Evolutionary conservation across 2,113 vertebrate genomes (phyloP).

Genomic region (Formicarius rufipectus): DNA sequence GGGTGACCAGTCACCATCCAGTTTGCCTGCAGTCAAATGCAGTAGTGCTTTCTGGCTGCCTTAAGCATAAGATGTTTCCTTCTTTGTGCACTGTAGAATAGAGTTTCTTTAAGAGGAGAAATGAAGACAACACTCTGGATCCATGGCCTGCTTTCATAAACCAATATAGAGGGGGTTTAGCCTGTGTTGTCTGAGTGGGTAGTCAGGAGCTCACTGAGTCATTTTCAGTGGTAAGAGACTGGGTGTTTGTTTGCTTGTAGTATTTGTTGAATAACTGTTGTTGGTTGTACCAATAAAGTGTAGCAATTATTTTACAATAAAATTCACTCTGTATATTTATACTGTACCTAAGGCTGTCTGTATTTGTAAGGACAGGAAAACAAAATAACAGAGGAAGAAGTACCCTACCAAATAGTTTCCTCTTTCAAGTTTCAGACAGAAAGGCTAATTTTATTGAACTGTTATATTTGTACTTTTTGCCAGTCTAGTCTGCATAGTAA

Average conservation of each 20-base stretch:
- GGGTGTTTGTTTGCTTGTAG: background rate
- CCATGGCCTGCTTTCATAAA: background rate
- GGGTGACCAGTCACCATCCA: background rate
- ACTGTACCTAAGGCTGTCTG: background rate
- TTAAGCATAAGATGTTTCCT: background rate
- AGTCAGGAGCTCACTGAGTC: accelerated
- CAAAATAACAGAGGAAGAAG: background rate
- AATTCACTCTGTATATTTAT: constrained; percentile 23
- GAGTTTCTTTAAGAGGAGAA: background rate
- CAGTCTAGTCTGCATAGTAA: background rate
- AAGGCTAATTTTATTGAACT: background rate
- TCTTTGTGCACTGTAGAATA: background rate
- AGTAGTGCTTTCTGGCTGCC: background rate
- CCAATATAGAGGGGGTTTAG: background rate
- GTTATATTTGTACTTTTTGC: background rate
- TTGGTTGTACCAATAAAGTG: background rate
- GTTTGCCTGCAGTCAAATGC: background rate
- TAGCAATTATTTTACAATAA: constrained; percentile 37
- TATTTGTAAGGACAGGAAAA: background rate
- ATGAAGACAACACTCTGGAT: background rate
- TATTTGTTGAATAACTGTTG: background rate
- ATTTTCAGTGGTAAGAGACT: background rate
- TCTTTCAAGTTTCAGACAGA: background rate
- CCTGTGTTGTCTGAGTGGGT: background rate
- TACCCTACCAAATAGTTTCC: background rate